Conservation (phyloP, 1,140 invertebrate genomes). For the Brachionus koreanus region DNA sequence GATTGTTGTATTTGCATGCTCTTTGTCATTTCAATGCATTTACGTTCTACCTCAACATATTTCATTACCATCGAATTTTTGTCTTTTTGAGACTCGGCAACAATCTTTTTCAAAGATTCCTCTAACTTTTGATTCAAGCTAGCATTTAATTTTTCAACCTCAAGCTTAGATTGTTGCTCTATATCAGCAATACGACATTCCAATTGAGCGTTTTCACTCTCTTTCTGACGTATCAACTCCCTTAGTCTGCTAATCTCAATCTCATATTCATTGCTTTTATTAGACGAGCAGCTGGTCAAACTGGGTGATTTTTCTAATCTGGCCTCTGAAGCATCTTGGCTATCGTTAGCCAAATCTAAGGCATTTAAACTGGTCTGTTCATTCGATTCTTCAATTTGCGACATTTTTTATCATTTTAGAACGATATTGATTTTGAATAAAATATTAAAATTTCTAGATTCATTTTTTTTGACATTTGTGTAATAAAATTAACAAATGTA, state of each 20-base stretch:
- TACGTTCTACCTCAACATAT: constrained; percentile 25
- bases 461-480: neutral
- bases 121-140: constrained; percentile 37
- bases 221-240: constrained; percentile 12
- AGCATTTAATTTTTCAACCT: constrained; percentile 16
- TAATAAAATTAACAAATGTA: neutral
- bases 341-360: neutral
- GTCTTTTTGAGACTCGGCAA: constrained; percentile 15
- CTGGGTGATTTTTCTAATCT: neutral
- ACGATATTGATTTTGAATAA: neutral
- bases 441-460: constrained; percentile 1
- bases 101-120: constrained; percentile 22
- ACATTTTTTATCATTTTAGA: constrained; percentile 14
- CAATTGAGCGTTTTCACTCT: neutral
- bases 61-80: constrained; percentile 43
- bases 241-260: neutral
- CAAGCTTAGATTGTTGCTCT: neutral
- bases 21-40: constrained; percentile 35
- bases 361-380: neutral
- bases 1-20: neutral
- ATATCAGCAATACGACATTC: neutral
- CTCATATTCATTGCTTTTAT: constrained; percentile 28
- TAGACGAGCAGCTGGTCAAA: neutral
- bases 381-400: neutral
- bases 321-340: neutral